Conservation (phyloP, 2,797 vertebrate species). For the Siniperca undulata region DNA sequence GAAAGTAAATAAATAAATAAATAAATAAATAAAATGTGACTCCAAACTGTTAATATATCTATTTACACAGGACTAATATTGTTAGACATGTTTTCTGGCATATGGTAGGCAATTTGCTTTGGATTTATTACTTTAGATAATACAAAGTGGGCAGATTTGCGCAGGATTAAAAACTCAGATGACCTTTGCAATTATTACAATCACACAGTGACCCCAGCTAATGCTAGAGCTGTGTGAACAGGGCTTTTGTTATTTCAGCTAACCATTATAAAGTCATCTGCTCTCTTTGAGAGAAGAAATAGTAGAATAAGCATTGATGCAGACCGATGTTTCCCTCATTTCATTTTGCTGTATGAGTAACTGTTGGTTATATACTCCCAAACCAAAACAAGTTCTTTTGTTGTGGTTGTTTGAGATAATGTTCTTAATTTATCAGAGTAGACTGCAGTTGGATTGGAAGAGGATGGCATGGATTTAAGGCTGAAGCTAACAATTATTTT, state of each 20-base stretch:
- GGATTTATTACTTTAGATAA: conserved; percentile 15
- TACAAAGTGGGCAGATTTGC: conserved; percentile 37
- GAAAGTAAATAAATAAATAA: background rate
- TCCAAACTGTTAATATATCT: background rate
- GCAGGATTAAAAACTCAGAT: conserved; percentile 24
- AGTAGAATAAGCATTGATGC: too few species aligned
- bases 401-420: background rate
- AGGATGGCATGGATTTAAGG: background rate
- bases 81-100: background rate
- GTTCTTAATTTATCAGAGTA: background rate
- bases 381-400: background rate
- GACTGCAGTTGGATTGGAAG: background rate
- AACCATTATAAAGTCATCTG: background rate
- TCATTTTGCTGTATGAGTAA: too few species aligned
- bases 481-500: background rate
- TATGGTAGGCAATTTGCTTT: conserved; percentile 10
- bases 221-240: background rate
- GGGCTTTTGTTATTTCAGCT: conserved; percentile 8
- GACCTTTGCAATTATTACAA: conserved; percentile 25
- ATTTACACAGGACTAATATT: background rate
- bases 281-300: background rate
- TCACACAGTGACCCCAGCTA: conserved; percentile 18
- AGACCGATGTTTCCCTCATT: too few species aligned
- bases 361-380: too few species aligned
- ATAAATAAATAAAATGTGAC: background rate